Percentiles rank a stretch among this genome's conserved stretches.
Evolutionary conservation across 2,113 vertebrate genomes (phyloP).

Genomic region (Phrynosoma platyrhinos): DNA sequence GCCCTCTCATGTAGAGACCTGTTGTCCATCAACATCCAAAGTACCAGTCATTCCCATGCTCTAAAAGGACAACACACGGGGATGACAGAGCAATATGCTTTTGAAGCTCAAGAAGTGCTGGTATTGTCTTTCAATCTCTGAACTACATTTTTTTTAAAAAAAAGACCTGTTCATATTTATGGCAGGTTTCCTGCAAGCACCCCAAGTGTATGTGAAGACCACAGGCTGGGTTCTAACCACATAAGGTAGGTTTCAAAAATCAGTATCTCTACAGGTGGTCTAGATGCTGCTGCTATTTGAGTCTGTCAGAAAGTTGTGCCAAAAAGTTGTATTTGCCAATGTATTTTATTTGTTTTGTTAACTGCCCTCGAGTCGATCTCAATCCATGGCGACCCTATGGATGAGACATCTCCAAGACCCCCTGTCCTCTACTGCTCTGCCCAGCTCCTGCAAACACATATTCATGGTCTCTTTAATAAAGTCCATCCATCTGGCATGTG

Average conservation of each 20-base stretch:
- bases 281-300: neutral
- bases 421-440: too few relatives aligned
- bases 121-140: neutral
- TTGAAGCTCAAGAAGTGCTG: neutral
- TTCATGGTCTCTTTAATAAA: too few relatives aligned
- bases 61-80: neutral
- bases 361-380: too few relatives aligned
- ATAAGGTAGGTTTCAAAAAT: neutral
- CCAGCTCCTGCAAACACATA: too few relatives aligned
- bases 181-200: neutral
- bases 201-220: too few relatives aligned
- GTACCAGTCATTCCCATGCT: neutral
- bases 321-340: conserved; percentile 3
- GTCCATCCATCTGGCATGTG: too few relatives aligned
- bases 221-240: neutral
- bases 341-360: neutral
- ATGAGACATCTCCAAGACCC: too few relatives aligned
- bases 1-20: too few relatives aligned
- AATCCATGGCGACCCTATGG: too few relatives aligned
- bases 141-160: neutral
- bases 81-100: neutral
- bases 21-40: too few relatives aligned
- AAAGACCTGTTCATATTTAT: neutral
- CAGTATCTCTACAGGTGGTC: neutral
- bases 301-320: neutral